Base-by-base conservation (phyloP, 2,797 vertebrate species). In the Amphiprion clarkii region DNA sequence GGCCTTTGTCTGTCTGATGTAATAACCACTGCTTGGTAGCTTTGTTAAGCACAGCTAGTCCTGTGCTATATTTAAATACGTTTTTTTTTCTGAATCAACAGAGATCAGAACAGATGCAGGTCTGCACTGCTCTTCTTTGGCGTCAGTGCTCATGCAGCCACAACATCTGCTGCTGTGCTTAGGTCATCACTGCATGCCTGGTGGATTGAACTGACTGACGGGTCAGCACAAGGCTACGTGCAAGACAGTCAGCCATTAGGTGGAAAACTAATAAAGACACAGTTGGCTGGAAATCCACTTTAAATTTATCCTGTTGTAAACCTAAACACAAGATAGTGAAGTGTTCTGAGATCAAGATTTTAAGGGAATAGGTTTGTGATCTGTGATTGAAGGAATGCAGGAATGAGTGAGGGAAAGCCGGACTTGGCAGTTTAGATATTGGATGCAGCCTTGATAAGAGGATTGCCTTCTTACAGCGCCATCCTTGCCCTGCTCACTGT, bases 81-180 rank as follows among this genome's bases (percentile, higher is more conserved):
- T 57, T 27, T 54, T 73, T 73, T 81, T 81, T 61, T 66, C 56
- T 88, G 81, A 92, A 88, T 90, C 81, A 92, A 91, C 90, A 90
- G 84, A 74, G 79, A 81, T 74, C 31, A 68, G 84, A 81, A 76
- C 89, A 91, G 87, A 93, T 94, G 87, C 78, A 64, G 16, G 69
- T 80, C 82, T 81, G 75, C 62, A 58, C 56, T 73, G 71, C 81
- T 88, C 78, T 78, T 87, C 74, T 85, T 81, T 81, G 72, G 86
- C 76, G 80, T 87, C 77, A 70, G 83, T 78, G 68, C 77, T 85
- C 78, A 66, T 71, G 59, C 76, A 87, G 85, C 79, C 87, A 79
- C 81, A 93, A 90, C 90, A 93, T 90, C 91, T 93, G 90, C 84
- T 86, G 79, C 85, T 74, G 69, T 66, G 54, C 71, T 89, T 82